These are phyloP conservation scores for Shargacucullia verbasci DNA, from an alignment of 2,888 invertebrate species.

Conservation along the genomic window DNA sequence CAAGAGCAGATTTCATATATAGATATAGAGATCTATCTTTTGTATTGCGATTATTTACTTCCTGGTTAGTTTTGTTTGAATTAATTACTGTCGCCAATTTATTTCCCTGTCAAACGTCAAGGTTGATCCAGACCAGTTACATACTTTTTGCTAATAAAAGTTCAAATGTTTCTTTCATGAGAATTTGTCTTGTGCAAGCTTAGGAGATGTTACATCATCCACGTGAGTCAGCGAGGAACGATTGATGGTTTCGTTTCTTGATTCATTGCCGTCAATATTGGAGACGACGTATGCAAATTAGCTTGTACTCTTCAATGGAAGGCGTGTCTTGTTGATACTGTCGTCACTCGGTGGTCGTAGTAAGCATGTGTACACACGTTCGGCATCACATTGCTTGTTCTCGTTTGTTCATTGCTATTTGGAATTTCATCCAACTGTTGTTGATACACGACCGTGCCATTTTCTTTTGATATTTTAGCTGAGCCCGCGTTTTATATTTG, in stretches of 20 bases:
- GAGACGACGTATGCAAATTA: constrained; percentile 56
- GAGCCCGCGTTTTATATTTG: constrained; percentile 24
- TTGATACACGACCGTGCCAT: constrained; percentile 58
- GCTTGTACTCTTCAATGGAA: constrained; percentile 70
- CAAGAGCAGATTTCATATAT: constrained; percentile 26
- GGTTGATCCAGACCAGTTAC: constrained; percentile 43
- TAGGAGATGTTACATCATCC: constrained; percentile 80
- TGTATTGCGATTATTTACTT: constrained; percentile 34
- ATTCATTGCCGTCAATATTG: constrained; percentile 70
- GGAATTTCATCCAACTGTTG: constrained; percentile 69
- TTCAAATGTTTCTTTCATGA: constrained; percentile 68
- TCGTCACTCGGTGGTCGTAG: constrained; percentile 48
- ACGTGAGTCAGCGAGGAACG: constrained; percentile 60
- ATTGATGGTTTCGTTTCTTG: constrained; percentile 43
- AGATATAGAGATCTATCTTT: constrained; percentile 7
- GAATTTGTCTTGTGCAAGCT: constrained; percentile 82
- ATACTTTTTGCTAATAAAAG: constrained; percentile 61
- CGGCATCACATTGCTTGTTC: constrained; percentile 67
- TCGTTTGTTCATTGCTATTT: constrained; percentile 63
- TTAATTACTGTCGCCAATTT: constrained; percentile 34
- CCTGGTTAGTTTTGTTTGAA: constrained; percentile 17
- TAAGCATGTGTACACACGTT: constrained; percentile 56
- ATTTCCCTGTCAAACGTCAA: constrained; percentile 38
- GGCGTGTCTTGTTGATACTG: constrained; percentile 59
- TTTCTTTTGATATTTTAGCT: constrained; percentile 49